Conservation (phyloP, 1,140 invertebrate species). For the Pseudobourletiella spinata region DNA sequence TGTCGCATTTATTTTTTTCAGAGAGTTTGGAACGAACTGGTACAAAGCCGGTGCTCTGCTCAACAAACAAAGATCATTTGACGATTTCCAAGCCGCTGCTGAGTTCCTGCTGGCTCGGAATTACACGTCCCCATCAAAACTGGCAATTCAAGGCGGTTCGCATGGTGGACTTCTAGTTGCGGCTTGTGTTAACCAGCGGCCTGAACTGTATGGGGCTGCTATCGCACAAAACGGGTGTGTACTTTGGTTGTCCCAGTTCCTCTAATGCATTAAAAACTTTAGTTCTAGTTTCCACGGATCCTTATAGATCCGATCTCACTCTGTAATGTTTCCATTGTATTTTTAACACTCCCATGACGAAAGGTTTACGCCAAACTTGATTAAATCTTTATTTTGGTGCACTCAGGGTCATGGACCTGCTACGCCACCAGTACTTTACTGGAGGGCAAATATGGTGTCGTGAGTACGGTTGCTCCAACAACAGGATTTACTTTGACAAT, state of each 20-base stretch:
- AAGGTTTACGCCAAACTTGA: constrained; percentile 18
- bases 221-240: constrained; percentile 84
- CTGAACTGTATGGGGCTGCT: constrained; percentile 87
- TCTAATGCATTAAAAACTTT: constrained; percentile 3
- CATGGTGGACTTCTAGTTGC: constrained; percentile 55
- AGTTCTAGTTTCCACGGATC: neutral
- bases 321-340: neutral
- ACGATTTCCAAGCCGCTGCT: constrained; percentile 89
- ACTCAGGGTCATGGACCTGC: constrained; percentile 88
- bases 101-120: constrained; percentile 75
- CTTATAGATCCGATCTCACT: neutral
- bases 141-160: constrained; percentile 72
- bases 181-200: constrained; percentile 85
- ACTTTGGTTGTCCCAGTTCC: too few species aligned
- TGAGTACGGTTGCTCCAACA: constrained; percentile 88
- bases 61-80: constrained; percentile 95
- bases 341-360: constrained; percentile 10
- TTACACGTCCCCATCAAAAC: constrained; percentile 64
- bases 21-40: constrained; percentile 96
- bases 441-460: constrained; percentile 89
- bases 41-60: constrained; percentile 80
- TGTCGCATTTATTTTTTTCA: constrained; percentile 41
- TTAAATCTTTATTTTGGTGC: constrained; percentile 34
- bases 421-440: constrained; percentile 95
- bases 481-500: constrained; percentile 76